phyloP scores from a whole-genome alignment of 2,113 vertebrate genomes.

The Ageneiosus marmoratus region DNA sequence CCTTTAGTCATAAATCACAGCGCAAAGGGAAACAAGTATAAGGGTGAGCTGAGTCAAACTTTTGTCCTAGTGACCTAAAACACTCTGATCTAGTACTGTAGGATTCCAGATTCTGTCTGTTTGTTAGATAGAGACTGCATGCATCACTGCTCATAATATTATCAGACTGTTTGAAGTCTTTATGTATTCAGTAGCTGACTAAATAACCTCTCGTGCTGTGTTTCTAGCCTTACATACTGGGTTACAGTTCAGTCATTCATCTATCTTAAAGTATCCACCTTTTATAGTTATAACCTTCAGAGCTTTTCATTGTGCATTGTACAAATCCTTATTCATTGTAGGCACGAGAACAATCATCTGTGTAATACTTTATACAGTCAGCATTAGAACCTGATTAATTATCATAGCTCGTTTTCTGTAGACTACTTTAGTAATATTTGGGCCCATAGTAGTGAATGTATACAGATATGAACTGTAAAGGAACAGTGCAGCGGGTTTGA shows the following conservation, averaged over 20 bases:
- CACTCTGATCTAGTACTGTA: background rate
- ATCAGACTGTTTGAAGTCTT: background rate
- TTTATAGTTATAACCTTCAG: background rate
- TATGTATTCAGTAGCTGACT: background rate
- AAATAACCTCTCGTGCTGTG: background rate
- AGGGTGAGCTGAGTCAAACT: slow-evolving; percentile 1
- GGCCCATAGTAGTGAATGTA: background rate
- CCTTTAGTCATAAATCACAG: background rate
- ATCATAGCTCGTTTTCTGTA: background rate
- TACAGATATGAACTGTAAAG: background rate
- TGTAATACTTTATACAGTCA: background rate
- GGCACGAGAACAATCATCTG: too few species aligned
- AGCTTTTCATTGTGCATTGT: background rate
- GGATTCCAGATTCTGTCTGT: background rate
- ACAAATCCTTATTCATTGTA: background rate
- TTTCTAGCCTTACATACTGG: background rate
- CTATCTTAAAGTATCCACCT: background rate
- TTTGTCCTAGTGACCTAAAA: background rate
- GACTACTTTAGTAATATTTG: background rate
- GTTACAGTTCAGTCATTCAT: background rate
- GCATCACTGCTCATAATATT: too few species aligned
- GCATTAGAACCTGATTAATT: background rate
- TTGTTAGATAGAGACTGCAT: background rate
- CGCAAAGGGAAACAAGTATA: background rate
- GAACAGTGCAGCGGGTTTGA: background rate